Percentiles rank a stretch among this genome's conserved stretches.
Evolutionary conservation across 1,140 invertebrate genomes (phyloP).

Genomic region (Trichogramma pretiosum): DNA sequence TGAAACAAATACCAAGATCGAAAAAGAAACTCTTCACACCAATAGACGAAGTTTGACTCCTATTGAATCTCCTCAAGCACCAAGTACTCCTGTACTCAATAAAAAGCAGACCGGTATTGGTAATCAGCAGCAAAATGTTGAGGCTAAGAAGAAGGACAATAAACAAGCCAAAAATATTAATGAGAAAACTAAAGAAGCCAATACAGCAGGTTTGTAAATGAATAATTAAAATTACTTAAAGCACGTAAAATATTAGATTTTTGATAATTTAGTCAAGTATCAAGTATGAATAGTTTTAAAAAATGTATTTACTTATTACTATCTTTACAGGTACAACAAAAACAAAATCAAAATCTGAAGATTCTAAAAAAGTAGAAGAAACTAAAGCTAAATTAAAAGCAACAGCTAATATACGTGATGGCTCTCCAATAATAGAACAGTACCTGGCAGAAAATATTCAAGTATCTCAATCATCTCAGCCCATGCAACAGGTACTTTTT

Average conservation of each 20-base stretch:
- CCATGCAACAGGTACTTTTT: no score
- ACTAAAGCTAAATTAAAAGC: slow-evolving; percentile 1
- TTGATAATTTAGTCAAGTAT: no score
- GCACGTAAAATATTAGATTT: no score
- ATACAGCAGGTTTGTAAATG: no score
- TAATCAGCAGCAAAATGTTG: neutral
- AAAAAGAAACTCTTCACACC: neutral
- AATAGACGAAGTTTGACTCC: slow-evolving; percentile 12
- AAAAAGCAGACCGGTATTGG: slow-evolving; percentile 7
- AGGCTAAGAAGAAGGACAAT: slow-evolving; percentile 13
- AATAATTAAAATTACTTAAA: slow-evolving; percentile 1
- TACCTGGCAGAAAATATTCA: neutral
- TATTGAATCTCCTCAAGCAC: neutral
- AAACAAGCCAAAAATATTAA: no score
- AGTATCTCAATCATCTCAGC: no score
- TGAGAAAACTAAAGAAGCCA: neutral
- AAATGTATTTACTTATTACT: no score
- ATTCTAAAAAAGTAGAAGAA: neutral
- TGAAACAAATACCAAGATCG: neutral
- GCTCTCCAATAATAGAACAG: neutral
- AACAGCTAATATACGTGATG: neutral
- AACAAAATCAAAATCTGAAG: slow-evolving; percentile 8
- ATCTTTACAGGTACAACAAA: no score
- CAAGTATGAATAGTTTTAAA: no score
- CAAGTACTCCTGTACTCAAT: slow-evolving; percentile 14